Evolutionary conservation across 2,888 invertebrate genomes (phyloP), one percentile per base, ranked within the genome.

Genomic region (Metacarcinus magister): DNA sequence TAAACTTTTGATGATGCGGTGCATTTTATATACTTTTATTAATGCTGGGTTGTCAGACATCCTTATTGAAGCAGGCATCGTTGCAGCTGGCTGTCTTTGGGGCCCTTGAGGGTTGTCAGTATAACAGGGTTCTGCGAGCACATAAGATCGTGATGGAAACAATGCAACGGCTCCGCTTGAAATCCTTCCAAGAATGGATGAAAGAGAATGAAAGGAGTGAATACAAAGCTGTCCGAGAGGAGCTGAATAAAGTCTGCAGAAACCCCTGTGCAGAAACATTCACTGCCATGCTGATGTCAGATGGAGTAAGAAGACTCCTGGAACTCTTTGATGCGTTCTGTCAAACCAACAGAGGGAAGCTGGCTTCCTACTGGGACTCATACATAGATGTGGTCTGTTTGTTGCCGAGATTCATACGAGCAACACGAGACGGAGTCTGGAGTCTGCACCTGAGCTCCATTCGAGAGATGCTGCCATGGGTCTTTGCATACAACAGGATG

Each of bases 61-160:
- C 7, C 43, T 28, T 39, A 91, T 8, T 39, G 91, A 91, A 91
- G 32, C 91, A n/a, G 90, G 90, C 32, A 43, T 43, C 44, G 39
- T 91, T 91, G 91, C 91, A 32, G 32, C 32, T 39, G 91, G 91
- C n/a, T 93, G 54, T 93, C 13, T 19, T 13, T 93, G 54, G 48
- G 93, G 54, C 48, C 8, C 13, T 93, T 54, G 60, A 93, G 13
- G 93, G 93, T 60, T 3, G 54, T 5, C 46, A 48, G 32, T 93
- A 93, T 54, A 93, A 48, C 54, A 7, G 87, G 13, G 93, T 39
- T 92, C 8, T 92, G 92, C 32, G 92, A 39, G 39, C 44, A 92
- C 92, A 92, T 16, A 92, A 92, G 32, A 92, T 92, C 16, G 44
- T 92, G 13, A 92, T 92, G 92, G 39, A 92, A 92, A 39, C 92